Evolutionary conservation across 1,140 invertebrate genomes (phyloP).

Genomic region (Sweltsa coloradensis): DNA sequence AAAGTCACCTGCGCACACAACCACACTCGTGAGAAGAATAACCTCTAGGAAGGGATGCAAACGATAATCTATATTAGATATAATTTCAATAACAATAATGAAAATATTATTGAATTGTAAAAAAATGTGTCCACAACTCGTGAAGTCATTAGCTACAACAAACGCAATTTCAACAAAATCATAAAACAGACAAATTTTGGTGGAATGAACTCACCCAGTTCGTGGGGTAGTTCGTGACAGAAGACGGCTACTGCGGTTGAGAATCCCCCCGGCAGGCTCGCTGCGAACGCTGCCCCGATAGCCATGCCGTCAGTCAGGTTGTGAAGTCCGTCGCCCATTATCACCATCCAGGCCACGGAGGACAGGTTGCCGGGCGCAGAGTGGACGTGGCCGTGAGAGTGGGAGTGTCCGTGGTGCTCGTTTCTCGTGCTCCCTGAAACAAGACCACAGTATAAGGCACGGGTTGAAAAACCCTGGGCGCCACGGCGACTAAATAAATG

Average conservation of each 20-base stretch:
- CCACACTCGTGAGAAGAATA: too few species aligned
- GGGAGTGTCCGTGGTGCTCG: conserved; percentile 77
- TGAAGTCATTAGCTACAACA: not conserved
- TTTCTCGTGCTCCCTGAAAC: conserved; percentile 55
- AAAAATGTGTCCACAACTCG: not conserved
- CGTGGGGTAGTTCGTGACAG: conserved; percentile 90
- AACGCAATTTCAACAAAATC: not conserved
- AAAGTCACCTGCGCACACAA: conserved; percentile 83
- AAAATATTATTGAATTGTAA: conserved; percentile 2
- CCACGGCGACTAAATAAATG: too few species aligned
- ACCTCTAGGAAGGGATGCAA: too few species aligned
- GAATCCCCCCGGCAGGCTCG: conserved; percentile 74
- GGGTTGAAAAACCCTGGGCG: too few species aligned
- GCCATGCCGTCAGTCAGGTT: conserved; percentile 92
- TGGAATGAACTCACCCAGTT: conserved; percentile 37
- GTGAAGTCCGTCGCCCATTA: conserved; percentile 88
- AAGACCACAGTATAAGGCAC: not conserved
- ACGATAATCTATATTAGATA: too few species aligned
- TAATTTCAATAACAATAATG: too few species aligned
- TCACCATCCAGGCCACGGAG: conserved; percentile 87
- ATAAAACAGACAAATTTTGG: not conserved
- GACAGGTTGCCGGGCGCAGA: conserved; percentile 58
- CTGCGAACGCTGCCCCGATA: conserved; percentile 83
- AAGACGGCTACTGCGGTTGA: conserved; percentile 89
- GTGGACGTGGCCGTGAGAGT: conserved; percentile 74